Base-by-base conservation (phyloP, 1,140 invertebrate species). In the Brachionus paranguensis region DNA sequence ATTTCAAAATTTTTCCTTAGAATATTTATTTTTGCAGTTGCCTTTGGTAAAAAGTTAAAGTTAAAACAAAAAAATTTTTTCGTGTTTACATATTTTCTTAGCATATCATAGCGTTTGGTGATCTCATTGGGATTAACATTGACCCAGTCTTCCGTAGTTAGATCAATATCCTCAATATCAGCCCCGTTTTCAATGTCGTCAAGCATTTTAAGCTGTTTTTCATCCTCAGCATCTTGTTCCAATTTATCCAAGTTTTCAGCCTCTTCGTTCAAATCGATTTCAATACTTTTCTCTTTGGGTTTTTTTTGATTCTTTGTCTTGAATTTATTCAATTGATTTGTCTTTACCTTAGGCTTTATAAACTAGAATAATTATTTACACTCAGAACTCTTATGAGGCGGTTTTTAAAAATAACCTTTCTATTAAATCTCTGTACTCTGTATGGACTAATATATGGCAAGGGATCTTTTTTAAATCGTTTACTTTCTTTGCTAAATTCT, bases 41-140 rank as follows among this genome's bases (percentile, higher is more conserved):
- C 53, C 78, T 81, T 64, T 24, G 37, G 33, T n/a, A 64, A 81
- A 45, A 43, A 81, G 5, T 33, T 24, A 11, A 41, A 20, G 4
- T 27, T 14, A 29, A 79, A 37, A 8, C 8, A 24, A 10, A 50
- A 65, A 47, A 20, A 64, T 24, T 27, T 37, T 79, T 79, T 24
- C 2, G 6, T 27, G 29, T 17, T 68, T 81, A 81, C 78, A n/a
- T 81, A 81, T 64, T 55, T 24, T 64, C 78, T 81, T n/a, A 81
- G 14, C 78, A 81, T 81, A 17, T 81, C 78, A 47, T 81, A 81
- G 0, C 78, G 20, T 64, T 81, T 81, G 8, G 78, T 64, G 17
- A 81, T 81, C 53, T 81, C 78, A 45, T 17, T 81, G 24, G 78
- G 78, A 64, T 64, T 81, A n/a, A 81, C 78, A 47, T 81, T 81